Evolutionary conservation across 2,888 invertebrate genomes (phyloP).

Genomic region (Lasioglossum leucozonium): DNA sequence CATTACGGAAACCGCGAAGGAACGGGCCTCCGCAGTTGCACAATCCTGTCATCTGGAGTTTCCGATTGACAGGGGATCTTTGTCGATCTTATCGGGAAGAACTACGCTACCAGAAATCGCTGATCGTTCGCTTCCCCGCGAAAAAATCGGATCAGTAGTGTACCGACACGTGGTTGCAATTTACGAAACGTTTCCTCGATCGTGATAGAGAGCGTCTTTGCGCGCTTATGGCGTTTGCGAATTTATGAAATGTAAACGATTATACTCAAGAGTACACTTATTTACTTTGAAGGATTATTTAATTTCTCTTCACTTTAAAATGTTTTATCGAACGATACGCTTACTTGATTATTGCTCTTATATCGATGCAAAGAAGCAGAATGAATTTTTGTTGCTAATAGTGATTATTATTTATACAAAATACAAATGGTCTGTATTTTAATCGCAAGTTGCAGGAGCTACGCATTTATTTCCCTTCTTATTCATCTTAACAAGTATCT

Average conservation of each 20-base stretch:
- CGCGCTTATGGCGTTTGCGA: neutral
- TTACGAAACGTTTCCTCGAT: neutral
- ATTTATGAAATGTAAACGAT: neutral
- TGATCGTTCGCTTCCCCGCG: neutral
- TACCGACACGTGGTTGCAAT: neutral
- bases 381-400: too few species aligned
- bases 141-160: neutral
- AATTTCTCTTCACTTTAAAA: too few species aligned
- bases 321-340: too few species aligned
- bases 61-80: slow-evolving; percentile 8
- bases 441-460: too few species aligned
- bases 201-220: neutral
- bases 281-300: too few species aligned
- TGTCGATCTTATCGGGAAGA: neutral
- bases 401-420: too few species aligned
- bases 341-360: too few species aligned
- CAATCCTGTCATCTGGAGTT: slow-evolving; percentile 34
- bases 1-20: slow-evolving; percentile 18
- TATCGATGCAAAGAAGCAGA: too few species aligned
- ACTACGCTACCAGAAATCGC: neutral
- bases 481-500: neutral
- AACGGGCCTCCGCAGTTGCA: slow-evolving; percentile 52
- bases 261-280: neutral
- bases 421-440: too few species aligned
- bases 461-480: too few species aligned